Evolutionary conservation across 2,113 vertebrate species (phyloP), one percentile per base, ranked within the genome.

Genomic region (Charina bottae): DNA sequence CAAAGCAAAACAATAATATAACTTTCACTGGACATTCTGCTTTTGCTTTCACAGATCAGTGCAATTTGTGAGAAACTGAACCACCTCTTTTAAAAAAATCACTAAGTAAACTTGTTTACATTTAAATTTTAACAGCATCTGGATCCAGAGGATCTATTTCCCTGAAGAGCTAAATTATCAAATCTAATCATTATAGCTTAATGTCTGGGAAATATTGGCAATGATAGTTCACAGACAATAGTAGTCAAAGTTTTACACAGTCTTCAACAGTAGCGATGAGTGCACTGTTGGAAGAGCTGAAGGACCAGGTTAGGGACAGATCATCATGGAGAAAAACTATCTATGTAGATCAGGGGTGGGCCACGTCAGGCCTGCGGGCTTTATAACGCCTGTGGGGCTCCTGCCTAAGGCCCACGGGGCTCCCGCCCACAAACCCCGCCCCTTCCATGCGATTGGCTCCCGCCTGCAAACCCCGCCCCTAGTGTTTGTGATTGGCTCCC

Each of bases 61-160:
- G 33, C 55, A n/a, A 1, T 89, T 8, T 23, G 0, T 17, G 85
- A 78, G 28, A 93, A 85, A 72, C 4, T 0, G 0, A 83, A 85
- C 56, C 92, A 56, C 21, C 85, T 21, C 10, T 26, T 1, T 0
- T 42, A 83, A 6, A 6, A 0, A 2, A 10, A 28, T 7, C 17
- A 8, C 0, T n/a, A 64, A 11, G 37, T 87, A 28, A 33, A 28
- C n/a, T 54, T 15, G 21, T 6, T 17, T n/a, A 88, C 19, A 53
- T 92, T 85, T 68, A 68, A 85, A 85, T 62, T 4, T 85, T 89
- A 89, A 49, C 24, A 58, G 37, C 13, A 68, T 85, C 54, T 85
- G 59, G 26, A 33, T 8, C 53, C 28, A 90, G 42, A 53, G 19
- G n/a, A n/a, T 24, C 33, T 33, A 55, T 53, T 88, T 3, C 4